Percentiles rank a stretch among this genome's conserved stretches.
These are phyloP conservation scores for Sesamia nonagrioides DNA, from an alignment of 1,140 invertebrate species.

Conservation along the genomic window DNA sequence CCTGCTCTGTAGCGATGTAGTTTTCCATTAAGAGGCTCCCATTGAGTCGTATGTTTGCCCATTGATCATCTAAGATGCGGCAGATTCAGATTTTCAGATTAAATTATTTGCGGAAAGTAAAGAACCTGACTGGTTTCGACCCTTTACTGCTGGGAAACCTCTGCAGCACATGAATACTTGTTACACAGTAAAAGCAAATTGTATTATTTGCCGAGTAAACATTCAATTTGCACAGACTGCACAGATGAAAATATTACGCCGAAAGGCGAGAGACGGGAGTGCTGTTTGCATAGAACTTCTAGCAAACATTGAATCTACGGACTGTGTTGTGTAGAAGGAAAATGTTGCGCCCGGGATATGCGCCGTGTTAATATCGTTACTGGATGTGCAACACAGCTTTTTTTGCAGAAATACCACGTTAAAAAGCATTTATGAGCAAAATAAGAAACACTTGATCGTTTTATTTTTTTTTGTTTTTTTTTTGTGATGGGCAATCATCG, in stretches of 20 bases:
- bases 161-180: background rate
- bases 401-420: background rate
- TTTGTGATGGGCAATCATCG: no score
- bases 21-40: no score
- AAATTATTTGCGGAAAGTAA: no score
- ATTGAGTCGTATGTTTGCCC: no score
- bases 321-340: conserved; percentile 45
- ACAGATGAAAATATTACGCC: conserved; percentile 34
- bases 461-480: background rate
- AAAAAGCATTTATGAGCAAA: background rate
- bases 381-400: background rate
- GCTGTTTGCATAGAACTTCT: conserved; percentile 34
- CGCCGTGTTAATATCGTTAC: conserved; percentile 45
- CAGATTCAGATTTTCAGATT: no score
- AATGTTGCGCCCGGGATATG: conserved; percentile 45
- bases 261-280: conserved; percentile 5
- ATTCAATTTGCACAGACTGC: conserved; percentile 31
- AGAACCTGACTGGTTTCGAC: no score
- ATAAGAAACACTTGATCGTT: background rate
- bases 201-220: conserved; percentile 16
- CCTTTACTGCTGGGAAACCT: no score
- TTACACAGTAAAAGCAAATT: conserved; percentile 21
- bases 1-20: no score
- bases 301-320: conserved; percentile 28
- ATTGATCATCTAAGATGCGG: no score